Percentiles rank a stretch among this genome's conserved stretches.
These are phyloP conservation scores for Pinctada fucata DNA, from an alignment of 2,888 invertebrate genomes.

Conservation along the genomic window DNA sequence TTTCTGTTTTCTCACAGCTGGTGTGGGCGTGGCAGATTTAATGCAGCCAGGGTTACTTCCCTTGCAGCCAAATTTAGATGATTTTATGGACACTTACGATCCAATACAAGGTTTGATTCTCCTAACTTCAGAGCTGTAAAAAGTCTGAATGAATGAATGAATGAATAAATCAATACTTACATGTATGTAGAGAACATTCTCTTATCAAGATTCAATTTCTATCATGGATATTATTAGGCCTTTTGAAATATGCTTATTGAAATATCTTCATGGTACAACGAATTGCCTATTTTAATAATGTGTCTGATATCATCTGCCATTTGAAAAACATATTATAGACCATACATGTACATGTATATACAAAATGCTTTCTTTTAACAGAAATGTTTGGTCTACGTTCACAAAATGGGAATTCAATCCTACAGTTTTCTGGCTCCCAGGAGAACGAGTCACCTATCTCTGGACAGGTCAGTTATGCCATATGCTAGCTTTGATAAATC, in stretches of 20 bases:
- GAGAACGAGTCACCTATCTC: background rate
- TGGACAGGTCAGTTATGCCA: background rate
- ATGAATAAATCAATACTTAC: no score
- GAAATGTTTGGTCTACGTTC: background rate
- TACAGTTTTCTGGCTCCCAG: background rate
- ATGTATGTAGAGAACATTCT: no score
- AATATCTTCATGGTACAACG: no score
- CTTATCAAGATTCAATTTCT: no score
- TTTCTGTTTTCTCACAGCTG: slow-evolving; percentile 57
- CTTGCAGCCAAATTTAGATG: slow-evolving; percentile 91
- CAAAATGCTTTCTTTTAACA: background rate
- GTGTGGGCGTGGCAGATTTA: slow-evolving; percentile 84
- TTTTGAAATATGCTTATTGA: no score
- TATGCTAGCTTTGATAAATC: no score
- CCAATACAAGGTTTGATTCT: slow-evolving; percentile 57
- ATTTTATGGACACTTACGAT: slow-evolving; percentile 77
- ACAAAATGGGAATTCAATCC: background rate
- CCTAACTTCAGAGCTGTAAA: background rate
- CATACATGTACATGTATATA: no score
- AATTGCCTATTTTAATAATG: no score
- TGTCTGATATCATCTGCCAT: no score
- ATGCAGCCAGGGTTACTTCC: slow-evolving; percentile 99
- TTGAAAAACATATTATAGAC: no score
- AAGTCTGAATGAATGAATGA: background rate
- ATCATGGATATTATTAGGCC: no score